A percentile compares a stretch with the other conserved stretches of the same genome.
phyloP scores from a whole-genome alignment of 2,797 vertebrate genomes.

The Micrastur ruficollis region DNA sequence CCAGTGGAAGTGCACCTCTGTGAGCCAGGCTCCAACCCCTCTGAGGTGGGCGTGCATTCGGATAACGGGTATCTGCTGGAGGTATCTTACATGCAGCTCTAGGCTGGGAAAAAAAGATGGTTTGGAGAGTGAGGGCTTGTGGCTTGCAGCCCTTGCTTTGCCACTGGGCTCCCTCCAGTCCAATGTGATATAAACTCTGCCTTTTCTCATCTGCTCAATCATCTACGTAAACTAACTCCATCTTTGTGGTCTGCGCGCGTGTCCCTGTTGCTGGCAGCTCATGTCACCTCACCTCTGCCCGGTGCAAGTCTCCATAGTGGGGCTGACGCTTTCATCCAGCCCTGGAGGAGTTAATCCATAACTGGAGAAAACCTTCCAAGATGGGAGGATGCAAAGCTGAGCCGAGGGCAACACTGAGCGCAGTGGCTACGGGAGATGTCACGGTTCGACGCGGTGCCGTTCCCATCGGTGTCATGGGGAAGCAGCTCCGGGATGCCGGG shows the following conservation, averaged over 20 bases:
- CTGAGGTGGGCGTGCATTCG: background rate
- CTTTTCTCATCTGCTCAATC: background rate
- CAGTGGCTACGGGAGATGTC: fast-evolving
- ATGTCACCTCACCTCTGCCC: background rate
- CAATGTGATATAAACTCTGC: background rate
- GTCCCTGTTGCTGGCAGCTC: background rate
- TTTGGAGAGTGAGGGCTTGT: background rate
- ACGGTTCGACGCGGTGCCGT: fast-evolving
- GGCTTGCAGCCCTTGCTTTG: background rate
- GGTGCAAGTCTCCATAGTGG: fast-evolving
- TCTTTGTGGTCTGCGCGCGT: fast-evolving
- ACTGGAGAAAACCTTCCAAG: background rate
- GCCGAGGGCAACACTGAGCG: fast-evolving
- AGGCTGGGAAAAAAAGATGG: background rate
- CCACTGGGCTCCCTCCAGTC: background rate
- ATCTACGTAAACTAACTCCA: background rate
- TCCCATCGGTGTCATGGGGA: fast-evolving
- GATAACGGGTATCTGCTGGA: background rate
- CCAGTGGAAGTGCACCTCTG: background rate
- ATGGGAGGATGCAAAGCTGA: background rate
- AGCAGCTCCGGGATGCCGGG: background rate
- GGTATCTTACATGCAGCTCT: background rate
- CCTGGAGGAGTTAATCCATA: background rate
- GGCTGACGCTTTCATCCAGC: background rate
- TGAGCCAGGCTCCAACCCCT: background rate